Evolutionary conservation across 2,888 invertebrate species (phyloP), one percentile per base, ranked within the genome.

Genomic region (Polymixis lichenea): DNA sequence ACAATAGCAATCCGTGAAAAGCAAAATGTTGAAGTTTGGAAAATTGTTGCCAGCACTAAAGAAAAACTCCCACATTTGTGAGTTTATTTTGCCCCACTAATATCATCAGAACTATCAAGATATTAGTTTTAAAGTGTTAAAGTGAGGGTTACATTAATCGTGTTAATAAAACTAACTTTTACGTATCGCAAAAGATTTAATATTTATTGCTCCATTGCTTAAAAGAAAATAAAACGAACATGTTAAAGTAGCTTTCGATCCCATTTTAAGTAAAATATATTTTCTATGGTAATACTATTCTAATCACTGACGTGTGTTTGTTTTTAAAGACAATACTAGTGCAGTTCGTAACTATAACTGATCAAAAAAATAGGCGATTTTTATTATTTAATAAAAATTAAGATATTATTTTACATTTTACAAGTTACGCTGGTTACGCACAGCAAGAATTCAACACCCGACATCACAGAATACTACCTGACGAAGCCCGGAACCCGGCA

Each of bases 1-100:
- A 87, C 83, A 86, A 80, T 81, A 86, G 53, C 71, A 75, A 78
- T 74, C 70, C 70, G 64, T 78, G 72, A 78, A 89, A 87, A 89
- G 85, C 82, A 79, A 88, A 87, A 75, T 83, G 72, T 85, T 89
- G 88, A 88, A 88, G 89, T 89, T 87, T 83, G 46, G 43, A 55
- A 75, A 65, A 65, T 78, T 80, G 69, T 85, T 87, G 85, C 87
- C 71, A 87, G 0, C 5, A 65, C 64, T 62, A 51, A 49, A 51
- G 60, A 76, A 83, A 72, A 64, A 38, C 43, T 80, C 56, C 72
- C 73, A 28, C 0, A 25, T 46, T 56, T 55, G 15, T n/a, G 11
- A 56, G 25, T 67, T 51, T 25, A 22, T 25, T 4, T 46, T 5
- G 9, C 11, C 11, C 22, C 9, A 11, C 8, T n/a, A 22, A 1